phyloP scores from a whole-genome alignment of 1,140 invertebrate genomes.

The Heliothis subflexa region DNA sequence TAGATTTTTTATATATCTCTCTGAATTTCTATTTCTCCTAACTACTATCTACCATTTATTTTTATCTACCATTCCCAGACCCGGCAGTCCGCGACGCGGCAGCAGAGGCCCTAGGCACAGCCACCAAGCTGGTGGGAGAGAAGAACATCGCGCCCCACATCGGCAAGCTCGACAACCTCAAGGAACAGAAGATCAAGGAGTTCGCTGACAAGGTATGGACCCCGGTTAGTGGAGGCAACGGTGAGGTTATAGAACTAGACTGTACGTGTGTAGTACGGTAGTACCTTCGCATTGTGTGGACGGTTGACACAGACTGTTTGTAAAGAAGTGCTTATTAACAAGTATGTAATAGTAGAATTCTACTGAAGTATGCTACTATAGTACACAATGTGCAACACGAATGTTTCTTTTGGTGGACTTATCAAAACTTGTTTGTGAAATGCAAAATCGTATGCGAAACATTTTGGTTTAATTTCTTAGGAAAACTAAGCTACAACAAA shows the following conservation, averaged over 20 bases:
- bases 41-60: too few relatives aligned
- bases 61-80: constrained; percentile 86
- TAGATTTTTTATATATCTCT: too few relatives aligned
- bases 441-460: too few relatives aligned
- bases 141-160: constrained; percentile 95
- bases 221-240: constrained; percentile 15
- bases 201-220: constrained; percentile 92
- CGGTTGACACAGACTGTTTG: not conserved
- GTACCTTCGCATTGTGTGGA: constrained; percentile 8
- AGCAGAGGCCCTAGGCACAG: constrained; percentile 96
- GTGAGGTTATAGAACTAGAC: constrained; percentile 27
- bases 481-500: too few relatives aligned
- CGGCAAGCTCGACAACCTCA: constrained; percentile 95
- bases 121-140: constrained; percentile 97
- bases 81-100: constrained; percentile 93
- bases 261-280: not conserved
- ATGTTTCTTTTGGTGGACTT: too few relatives aligned
- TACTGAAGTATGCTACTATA: too few relatives aligned
- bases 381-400: too few relatives aligned
- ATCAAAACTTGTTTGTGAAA: too few relatives aligned
- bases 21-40: too few relatives aligned
- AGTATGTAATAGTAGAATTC: too few relatives aligned
- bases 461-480: too few relatives aligned
- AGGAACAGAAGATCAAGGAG: constrained; percentile 98
- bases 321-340: too few relatives aligned